Evolutionary conservation across 2,888 invertebrate genomes (phyloP).

Genomic region (Cerceris rybyensis): DNA sequence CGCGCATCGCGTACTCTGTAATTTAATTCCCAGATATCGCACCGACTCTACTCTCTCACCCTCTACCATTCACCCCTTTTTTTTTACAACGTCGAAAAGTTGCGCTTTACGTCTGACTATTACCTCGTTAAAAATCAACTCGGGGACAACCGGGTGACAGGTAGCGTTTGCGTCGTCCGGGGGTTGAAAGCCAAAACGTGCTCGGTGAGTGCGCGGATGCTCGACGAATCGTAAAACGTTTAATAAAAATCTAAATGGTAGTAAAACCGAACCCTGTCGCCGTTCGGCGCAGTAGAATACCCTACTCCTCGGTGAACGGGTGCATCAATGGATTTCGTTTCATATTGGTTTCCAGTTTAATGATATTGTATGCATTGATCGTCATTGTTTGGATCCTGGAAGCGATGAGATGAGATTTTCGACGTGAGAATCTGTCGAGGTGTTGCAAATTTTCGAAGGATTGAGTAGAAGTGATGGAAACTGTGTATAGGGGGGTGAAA

Average conservation of each 20-base stretch:
- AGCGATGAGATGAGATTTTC: no score
- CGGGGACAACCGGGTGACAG: slow-evolving; percentile 13
- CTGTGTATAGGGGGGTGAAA: no score
- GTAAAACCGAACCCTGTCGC: slow-evolving; percentile 46
- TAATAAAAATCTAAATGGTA: slow-evolving; percentile 70
- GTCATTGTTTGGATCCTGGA: not conserved
- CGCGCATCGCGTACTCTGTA: not conserved
- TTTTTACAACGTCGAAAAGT: slow-evolving; percentile 14
- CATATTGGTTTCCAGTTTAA: slow-evolving; percentile 70
- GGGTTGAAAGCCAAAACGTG: slow-evolving; percentile 37
- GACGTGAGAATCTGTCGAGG: no score
- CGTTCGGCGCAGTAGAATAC: not conserved
- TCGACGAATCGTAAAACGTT: slow-evolving; percentile 68
- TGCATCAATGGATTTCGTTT: slow-evolving; percentile 66
- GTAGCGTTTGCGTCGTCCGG: slow-evolving; percentile 11
- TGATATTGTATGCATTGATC: slow-evolving; percentile 60
- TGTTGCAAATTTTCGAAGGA: no score
- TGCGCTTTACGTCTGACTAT: slow-evolving; percentile 15
- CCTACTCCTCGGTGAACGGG: slow-evolving; percentile 18
- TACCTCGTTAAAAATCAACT: slow-evolving; percentile 37
- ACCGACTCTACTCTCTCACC: not conserved
- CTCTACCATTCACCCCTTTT: not conserved
- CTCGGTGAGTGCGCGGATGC: slow-evolving; percentile 33
- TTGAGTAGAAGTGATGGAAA: no score
- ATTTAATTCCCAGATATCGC: not conserved